Evolutionary conservation across 2,113 vertebrate species (phyloP), one percentile per base, ranked within the genome.

Genomic region (Strix aluco): DNA sequence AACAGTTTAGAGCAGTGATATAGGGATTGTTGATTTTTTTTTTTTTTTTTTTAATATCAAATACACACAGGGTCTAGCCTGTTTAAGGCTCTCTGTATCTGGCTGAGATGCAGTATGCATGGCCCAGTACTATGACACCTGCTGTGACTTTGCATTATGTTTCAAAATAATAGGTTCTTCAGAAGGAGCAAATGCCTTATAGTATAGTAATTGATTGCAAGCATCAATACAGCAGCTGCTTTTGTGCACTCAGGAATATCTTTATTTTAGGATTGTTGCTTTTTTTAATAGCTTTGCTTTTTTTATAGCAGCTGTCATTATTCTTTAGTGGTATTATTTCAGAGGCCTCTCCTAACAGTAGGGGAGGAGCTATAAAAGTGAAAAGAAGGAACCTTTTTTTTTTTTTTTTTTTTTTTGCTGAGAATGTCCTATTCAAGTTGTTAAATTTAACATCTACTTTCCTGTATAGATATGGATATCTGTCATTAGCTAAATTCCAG

Each of bases 91-190:
- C 81, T 96, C 73, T 77, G 25, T 59, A 67, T 88, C 87, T 97
- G 81, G 34, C 55, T 32, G 86, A 92, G 93, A 81, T 91, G 79
- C 55, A 83, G 66, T 55, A 51, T 77, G 54, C n/a, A 63, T 30
- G 58, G 66, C 67, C 40, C 55, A 86, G 63, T 42, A 52, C 2
- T 51, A 66, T 67, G 90, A 88, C 57, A 81, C 96, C 97, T 97
- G 97, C 97, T 97, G 96, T 90, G 97, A 91, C 92, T 95, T 81
- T 67, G 62, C 75, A 96, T 96, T 98, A 92, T 98, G 94, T 95
- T 93, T 96, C 94, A 97, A 97, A 97, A 98, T 97, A 97, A 98
- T 95, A 94, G 91, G 81, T 75, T 96, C 70, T 95, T 97, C 89
- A 51, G 66, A 96, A 95, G 82, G 38, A 96, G 65, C 2, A 1